Evolutionary conservation across 2,888 invertebrate genomes (phyloP), one percentile per base, ranked within the genome.

Genomic region (Thecophora atra): DNA sequence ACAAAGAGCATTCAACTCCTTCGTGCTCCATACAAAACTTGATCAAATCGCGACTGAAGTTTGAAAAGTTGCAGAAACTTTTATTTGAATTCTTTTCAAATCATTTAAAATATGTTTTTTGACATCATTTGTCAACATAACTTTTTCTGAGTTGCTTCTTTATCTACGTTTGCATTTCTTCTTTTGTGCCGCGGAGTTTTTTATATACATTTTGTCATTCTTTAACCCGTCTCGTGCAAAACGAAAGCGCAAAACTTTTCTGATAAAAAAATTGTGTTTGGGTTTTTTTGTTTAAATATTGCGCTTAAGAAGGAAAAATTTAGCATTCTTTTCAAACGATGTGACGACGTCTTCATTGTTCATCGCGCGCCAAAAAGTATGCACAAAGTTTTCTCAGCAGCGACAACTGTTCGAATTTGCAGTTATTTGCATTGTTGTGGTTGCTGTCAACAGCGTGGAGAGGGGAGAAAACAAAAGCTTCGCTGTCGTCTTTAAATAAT

Each of bases 381-480:
- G 69, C 56, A 30, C 30, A 68, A 51, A 21, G 47, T 60, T 70
- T 70, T 70, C 24, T 56, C 15, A 64, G n/a, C 24, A n/a, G 21
- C n/a, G 54, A 8, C 54, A 21, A 28, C 58, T 15, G 58, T 26
- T 15, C 26, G 54, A 54, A 47, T 58, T 70, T 73, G 68, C 73
- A 71, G 70, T 71, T 73, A 62, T 69, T 72, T 70, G 60, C 21
- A 52, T 70, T 73, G 72, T 58, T 72, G 70, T 71, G 62, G 65
- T 70, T 54, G 68, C 71, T 76, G 76, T 77, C 77, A 77, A 68
- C 75, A 75, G 62, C 77, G 75, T 74, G 72, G 52, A 37, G 63
- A 42, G 60, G 66, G 72, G 73, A n/a, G n/a, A 37, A 6, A 37
- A 71, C 54, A 54, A 2, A 11, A 72, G 72, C 75, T n/a, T n/a